phyloP scores from a whole-genome alignment of 2,113 vertebrate species.

The Gasterosteus nipponicus region DNA sequence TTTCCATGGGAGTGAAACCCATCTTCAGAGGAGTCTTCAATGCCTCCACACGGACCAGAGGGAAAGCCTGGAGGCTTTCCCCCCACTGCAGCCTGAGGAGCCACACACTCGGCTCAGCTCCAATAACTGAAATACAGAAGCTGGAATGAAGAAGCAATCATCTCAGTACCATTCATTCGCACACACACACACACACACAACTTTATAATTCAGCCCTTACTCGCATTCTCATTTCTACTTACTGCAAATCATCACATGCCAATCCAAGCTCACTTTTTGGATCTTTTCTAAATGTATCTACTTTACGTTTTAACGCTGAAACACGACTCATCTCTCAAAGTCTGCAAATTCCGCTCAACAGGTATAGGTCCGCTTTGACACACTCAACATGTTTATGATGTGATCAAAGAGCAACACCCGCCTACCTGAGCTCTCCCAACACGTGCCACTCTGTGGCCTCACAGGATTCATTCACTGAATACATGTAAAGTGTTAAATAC shows the following conservation, averaged over 20 bases:
- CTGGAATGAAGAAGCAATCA: conserved; percentile 59
- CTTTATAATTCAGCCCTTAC: conserved; percentile 29
- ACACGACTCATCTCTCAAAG: conserved; percentile 12
- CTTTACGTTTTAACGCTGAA: conserved; percentile 15
- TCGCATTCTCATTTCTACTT: conserved; percentile 39
- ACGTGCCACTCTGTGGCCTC: background rate
- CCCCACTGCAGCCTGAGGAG: conserved; percentile 70
- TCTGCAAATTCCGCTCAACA: background rate
- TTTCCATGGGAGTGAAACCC: conserved; percentile 58
- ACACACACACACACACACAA: conserved; percentile 26
- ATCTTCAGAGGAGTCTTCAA: conserved; percentile 51
- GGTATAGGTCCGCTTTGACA: too few relatives aligned
- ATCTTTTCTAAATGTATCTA: background rate
- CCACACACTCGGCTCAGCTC: conserved; percentile 61
- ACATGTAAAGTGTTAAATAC: conserved; percentile 4
- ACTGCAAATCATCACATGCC: conserved; percentile 53
- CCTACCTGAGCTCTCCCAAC: conserved; percentile 35
- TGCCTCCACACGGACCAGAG: conserved; percentile 48
- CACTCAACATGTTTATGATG: conserved; percentile 31
- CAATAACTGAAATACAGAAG: conserved; percentile 66
- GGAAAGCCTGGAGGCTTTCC: conserved; percentile 54
- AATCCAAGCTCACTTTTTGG: conserved; percentile 35
- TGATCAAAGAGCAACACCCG: conserved; percentile 29
- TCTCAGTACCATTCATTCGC: conserved; percentile 33
- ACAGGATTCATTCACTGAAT: background rate